Base-by-base conservation (phyloP, 2,113 vertebrate species). In the Saguinus midas region DNA sequence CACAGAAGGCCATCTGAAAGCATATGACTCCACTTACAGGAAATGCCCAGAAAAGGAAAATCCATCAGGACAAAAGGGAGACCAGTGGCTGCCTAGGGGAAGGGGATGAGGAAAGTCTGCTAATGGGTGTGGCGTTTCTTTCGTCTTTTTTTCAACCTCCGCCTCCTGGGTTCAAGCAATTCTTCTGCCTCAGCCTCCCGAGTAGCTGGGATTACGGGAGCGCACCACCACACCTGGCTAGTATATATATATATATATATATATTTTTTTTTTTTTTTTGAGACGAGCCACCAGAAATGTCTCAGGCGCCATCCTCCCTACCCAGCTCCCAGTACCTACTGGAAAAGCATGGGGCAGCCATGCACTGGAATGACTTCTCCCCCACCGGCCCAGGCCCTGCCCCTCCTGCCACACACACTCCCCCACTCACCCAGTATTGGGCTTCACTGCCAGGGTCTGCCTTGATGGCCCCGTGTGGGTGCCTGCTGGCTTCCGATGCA, bases 1-100 rank as follows among this genome's bases (percentile, higher is more conserved):
- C 55, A 45, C 20, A 17, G 11, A 48, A 40, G 20, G 8, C 37
- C 12, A 11, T 20, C 1, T 4, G 52, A 52, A 52, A 13, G 5
- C 1, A 3, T 16, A 12, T 1, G 64, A 25, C 1, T n/a, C 64
- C 90, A 16, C 0, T 40, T 18, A 40, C 2, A 29, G 0, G 25
- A 27, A 23, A 32, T 17, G 17, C 58, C 72, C 43, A 25, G 40
- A 64, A 35, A 0, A 9, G 27, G 66, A 9, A 66, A 48, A 43
- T 17, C 76, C 21, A 21, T 9, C 25, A 23, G 14, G 32, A 73
- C 40, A 18, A 29, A 25, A 29, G 8, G 50, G 10, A 40, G 9
- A 12, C 29, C 3, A 20, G 58, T 9, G 55, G 35, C 6, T 16
- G 48, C 85, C 70, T 17, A 17, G 52, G 20, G 55, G 3, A 32